A percentile compares a stretch with the other conserved stretches of the same genome.
Evolutionary conservation across 1,140 invertebrate genomes (phyloP).

Genomic region (Panulirus ornatus): DNA sequence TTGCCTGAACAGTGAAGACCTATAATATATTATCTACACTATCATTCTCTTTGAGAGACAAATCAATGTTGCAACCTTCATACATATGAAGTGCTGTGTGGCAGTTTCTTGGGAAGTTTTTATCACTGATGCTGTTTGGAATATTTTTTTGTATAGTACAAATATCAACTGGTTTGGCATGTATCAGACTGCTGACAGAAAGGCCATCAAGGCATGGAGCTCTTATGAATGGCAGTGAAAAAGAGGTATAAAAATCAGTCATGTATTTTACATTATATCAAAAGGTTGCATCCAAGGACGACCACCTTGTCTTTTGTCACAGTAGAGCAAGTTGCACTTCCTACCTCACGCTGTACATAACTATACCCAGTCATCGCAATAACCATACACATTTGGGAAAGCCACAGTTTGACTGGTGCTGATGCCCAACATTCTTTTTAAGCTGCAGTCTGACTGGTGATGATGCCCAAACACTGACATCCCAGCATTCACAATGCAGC

Average conservation of each 20-base stretch:
- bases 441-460: slow-evolving; percentile 20
- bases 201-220: slow-evolving; percentile 48
- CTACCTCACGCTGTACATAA: slow-evolving; percentile 47
- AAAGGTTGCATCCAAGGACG: slow-evolving; percentile 61
- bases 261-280: slow-evolving; percentile 54
- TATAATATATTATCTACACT: slow-evolving; percentile 30
- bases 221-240: slow-evolving; percentile 66
- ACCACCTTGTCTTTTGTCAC: slow-evolving; percentile 54
- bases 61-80: neutral
- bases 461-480: slow-evolving; percentile 2
- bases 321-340: slow-evolving; percentile 56
- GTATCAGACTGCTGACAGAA: slow-evolving; percentile 30
- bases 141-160: slow-evolving; percentile 15
- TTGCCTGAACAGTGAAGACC: slow-evolving; percentile 10
- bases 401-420: slow-evolving; percentile 44
- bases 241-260: slow-evolving; percentile 71
- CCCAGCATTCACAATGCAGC: slow-evolving; percentile 30
- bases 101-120: slow-evolving; percentile 30
- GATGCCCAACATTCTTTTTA: neutral
- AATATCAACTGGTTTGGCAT: slow-evolving; percentile 9
- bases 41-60: slow-evolving; percentile 35
- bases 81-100: slow-evolving; percentile 24
- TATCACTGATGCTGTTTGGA: slow-evolving; percentile 2
- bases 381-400: slow-evolving; percentile 17
- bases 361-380: slow-evolving; percentile 49